These are phyloP conservation scores for Maconellicoccus hirsutus DNA, from an alignment of 1,140 invertebrate species.

Conservation along the genomic window DNA sequence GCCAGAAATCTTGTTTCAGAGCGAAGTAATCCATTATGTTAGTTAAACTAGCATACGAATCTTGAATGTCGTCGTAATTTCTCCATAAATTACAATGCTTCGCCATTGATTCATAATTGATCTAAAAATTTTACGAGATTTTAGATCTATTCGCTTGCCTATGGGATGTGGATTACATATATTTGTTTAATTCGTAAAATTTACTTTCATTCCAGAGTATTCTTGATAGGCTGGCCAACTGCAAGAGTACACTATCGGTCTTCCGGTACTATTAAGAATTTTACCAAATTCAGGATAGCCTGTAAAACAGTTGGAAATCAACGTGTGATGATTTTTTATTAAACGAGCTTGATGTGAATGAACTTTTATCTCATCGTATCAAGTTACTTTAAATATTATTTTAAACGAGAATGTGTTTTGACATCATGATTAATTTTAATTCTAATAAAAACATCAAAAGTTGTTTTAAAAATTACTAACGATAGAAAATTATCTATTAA, in stretches of 20 bases:
- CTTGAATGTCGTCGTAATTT: conserved; percentile 78
- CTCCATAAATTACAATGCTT: conserved; percentile 76
- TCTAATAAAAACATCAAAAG: no score
- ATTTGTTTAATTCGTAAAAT: conserved; percentile 24
- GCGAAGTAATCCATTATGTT: conserved; percentile 68
- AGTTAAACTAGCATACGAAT: conserved; percentile 59
- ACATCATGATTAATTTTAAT: no score
- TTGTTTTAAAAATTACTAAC: no score
- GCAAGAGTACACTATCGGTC: conserved; percentile 77
- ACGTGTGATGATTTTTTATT: no score
- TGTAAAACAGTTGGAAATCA: conserved; percentile 31
- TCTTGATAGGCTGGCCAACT: conserved; percentile 76
- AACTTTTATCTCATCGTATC: no score
- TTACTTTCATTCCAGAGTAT: conserved; percentile 38
- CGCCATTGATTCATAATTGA: conserved; percentile 54
- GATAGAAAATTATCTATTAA: no score
- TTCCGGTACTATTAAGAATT: conserved; percentile 61
- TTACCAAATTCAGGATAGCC: conserved; percentile 62
- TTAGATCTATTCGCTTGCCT: no score
- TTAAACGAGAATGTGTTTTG: no score
- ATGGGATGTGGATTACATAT: neutral
- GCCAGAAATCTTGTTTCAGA: conserved; percentile 57
- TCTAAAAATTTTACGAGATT: conserved; percentile 43
- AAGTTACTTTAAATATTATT: no score
- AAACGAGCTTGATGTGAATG: no score